These are phyloP conservation scores for Centroberyx gerrardi DNA, from an alignment of 2,797 vertebrate species.

Conservation along the genomic window DNA sequence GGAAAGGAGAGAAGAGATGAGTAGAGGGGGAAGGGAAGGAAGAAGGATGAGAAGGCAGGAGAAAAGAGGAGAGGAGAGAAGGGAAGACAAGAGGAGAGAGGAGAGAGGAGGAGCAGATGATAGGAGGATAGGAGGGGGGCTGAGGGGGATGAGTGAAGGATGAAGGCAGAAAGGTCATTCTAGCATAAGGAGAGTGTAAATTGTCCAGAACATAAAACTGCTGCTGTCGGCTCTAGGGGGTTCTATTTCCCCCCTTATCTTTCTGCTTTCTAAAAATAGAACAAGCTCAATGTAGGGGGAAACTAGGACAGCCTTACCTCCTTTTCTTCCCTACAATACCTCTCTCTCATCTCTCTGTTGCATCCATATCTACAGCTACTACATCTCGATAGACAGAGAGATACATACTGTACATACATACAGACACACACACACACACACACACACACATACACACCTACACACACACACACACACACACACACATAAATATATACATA, in stretches of 20 bases:
- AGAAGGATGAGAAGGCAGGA: not conserved
- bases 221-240: constrained; percentile 46
- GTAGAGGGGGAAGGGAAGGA: too few relatives aligned
- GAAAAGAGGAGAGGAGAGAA: not conserved
- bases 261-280: constrained; percentile 72
- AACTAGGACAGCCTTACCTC: constrained; percentile 55
- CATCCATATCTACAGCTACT: constrained; percentile 10
- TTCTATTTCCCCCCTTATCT: constrained; percentile 54
- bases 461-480: too few relatives aligned
- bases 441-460: too few relatives aligned
- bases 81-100: not conserved
- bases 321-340: not conserved
- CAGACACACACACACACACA: not conserved
- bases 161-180: constrained; percentile 59
- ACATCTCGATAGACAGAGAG: not conserved
- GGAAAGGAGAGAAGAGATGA: not conserved
- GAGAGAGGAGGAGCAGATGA: not conserved
- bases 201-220: constrained; percentile 63
- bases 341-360: constrained; percentile 23
- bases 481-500: too few relatives aligned
- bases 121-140: not conserved
- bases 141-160: constrained; percentile 24
- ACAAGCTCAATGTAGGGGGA: constrained; percentile 41
- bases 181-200: constrained; percentile 63
- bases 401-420: constrained; percentile 3